These are phyloP conservation scores for Drosophila histrio DNA, from an alignment of 2,888 invertebrate species.

Conservation along the genomic window DNA sequence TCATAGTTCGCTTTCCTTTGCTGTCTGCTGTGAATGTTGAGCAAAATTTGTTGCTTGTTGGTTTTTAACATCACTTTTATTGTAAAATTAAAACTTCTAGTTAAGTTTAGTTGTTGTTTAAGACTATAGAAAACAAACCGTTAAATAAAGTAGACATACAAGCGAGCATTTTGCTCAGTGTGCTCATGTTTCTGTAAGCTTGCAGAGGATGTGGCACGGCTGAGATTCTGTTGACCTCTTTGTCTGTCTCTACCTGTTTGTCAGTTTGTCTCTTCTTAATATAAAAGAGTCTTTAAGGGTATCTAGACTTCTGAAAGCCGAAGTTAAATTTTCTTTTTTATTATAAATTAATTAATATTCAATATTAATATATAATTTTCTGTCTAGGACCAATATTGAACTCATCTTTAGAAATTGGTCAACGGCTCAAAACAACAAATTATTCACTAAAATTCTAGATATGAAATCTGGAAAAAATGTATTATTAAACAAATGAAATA, in stretches of 20 bases:
- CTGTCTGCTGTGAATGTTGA: slow-evolving; percentile 43
- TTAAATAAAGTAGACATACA: background rate
- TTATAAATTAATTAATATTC: background rate
- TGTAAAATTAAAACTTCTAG: slow-evolving; percentile 35
- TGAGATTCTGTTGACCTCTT: background rate
- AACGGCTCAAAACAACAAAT: slow-evolving; percentile 1
- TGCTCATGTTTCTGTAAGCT: background rate
- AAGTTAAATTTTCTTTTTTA: background rate
- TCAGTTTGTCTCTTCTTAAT: background rate
- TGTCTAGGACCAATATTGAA: slow-evolving; percentile 45
- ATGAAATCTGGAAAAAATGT: slow-evolving; percentile 2
- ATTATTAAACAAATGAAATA: slow-evolving; percentile 1
- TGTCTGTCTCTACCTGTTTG: background rate
- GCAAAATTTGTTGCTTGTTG: slow-evolving; percentile 30
- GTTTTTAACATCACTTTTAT: slow-evolving; percentile 36
- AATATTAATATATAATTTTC: background rate
- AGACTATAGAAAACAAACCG: background rate
- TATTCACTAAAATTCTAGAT: slow-evolving; percentile 8
- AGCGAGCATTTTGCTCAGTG: background rate
- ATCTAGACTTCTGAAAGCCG: background rate
- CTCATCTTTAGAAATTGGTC: background rate
- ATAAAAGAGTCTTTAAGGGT: background rate
- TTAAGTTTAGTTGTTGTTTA: slow-evolving; percentile 11
- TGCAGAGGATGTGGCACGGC: background rate
- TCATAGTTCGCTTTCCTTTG: slow-evolving; percentile 25